Evolutionary conservation across 2,797 vertebrate genomes (phyloP).

Genomic region (Malacoraja senta): DNA sequence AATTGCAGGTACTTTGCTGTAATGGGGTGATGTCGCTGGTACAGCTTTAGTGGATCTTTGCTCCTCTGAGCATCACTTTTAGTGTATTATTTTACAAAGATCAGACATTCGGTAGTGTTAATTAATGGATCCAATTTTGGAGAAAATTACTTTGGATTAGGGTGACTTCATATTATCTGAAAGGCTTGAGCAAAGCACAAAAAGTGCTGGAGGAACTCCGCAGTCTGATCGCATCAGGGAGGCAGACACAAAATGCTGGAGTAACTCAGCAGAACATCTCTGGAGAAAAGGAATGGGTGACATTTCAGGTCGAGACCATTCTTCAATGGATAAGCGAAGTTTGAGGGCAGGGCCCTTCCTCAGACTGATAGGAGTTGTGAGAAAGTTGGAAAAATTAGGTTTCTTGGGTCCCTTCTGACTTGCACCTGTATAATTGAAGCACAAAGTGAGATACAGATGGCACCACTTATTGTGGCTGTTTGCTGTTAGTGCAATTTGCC

Average conservation of each 20-base stretch:
- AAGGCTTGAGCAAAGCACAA: not conserved
- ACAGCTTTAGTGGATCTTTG: not conserved
- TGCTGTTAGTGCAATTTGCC: not conserved
- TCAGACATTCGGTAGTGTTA: not conserved
- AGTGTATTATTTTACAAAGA: not conserved
- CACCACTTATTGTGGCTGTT: not conserved
- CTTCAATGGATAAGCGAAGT: no score
- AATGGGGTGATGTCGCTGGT: not conserved
- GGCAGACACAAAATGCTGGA: not conserved
- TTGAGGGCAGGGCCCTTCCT: no score
- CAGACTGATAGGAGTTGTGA: no score
- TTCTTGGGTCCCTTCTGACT: not conserved
- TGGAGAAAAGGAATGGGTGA: no score
- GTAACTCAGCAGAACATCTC: no score
- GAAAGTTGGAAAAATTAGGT: no score
- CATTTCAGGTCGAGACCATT: no score
- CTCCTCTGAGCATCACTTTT: not conserved
- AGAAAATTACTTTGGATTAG: not conserved
- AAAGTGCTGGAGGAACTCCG: no score
- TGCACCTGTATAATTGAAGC: not conserved
- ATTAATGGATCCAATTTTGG: not conserved
- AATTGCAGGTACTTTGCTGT: not conserved
- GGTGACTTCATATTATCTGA: not conserved
- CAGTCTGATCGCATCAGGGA: no score
- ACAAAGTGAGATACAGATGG: no score